Base-by-base conservation (phyloP, 2,797 vertebrate species). In the Geotrypetes seraphini region DNA sequence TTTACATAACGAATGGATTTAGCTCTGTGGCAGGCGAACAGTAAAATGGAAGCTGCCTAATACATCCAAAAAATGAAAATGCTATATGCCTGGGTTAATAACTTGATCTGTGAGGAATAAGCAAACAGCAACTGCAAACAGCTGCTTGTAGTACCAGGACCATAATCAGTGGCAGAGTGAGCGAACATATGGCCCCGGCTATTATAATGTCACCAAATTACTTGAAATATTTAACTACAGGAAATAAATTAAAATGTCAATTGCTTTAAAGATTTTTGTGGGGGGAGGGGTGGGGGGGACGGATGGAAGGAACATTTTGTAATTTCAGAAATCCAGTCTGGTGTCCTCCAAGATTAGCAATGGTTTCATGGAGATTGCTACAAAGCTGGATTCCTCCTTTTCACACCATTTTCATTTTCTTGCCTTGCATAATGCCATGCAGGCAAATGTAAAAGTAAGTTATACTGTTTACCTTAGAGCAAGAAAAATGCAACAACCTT, bases 361-460 rank as follows among this genome's bases (percentile, higher is more conserved):
- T 44, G 19, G 50, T 54, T 47, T 46, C 14, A 17, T 47, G 47
- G 61, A 47, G 31, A 23, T 56, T 54, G 41, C 49, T 53, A 12
- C 31, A 49, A 47, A 47, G 19, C 16, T 24, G 23, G 30, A 7
- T 36, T 26, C 24, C 60, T 26, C 24, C 41, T 49, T 39, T 16
- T 49, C 42, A 14, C 30, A 18, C 31, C 34, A 5, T 47, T 41
- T 63, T 43, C n/a, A 12, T 34, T 44, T 25, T 41, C 56, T 47
- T 11, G 10, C 36, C 47, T 33, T 31, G 35, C 37, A 15, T 39
- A 30, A 49, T 50, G 9, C 34, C 43, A 5, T 26, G n/a, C 31
- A 58, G 48, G 36, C 59, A 53, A 68, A 58, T 70, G 47, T 52
- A 58, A 52, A 50, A 47, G 65, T 56, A 48, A 48, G 42, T 57